These are phyloP conservation scores for Pelosia muscerda DNA, from an alignment of 2,888 invertebrate species.

Conservation along the genomic window DNA sequence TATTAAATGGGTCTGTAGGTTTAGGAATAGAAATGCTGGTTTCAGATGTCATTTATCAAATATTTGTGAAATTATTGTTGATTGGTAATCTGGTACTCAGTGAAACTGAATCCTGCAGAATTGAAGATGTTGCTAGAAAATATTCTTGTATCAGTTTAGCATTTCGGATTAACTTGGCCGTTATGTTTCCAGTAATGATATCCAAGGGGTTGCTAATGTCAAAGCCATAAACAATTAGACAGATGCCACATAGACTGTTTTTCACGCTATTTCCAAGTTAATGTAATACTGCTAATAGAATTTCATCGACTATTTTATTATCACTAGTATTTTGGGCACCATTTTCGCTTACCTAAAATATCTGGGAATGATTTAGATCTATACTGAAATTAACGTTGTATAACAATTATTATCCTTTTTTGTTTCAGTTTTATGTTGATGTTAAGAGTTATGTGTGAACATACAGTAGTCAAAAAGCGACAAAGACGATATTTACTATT, in stretches of 20 bases:
- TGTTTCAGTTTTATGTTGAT: constrained; percentile 42
- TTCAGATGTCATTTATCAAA: neutral
- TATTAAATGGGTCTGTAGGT: neutral
- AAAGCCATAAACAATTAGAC: neutral
- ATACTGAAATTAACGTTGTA: neutral
- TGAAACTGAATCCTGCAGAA: neutral
- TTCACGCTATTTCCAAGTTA: neutral
- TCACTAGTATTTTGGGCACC: neutral
- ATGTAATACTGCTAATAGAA: neutral
- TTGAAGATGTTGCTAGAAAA: neutral
- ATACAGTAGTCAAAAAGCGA: constrained; percentile 57
- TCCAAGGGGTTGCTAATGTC: neutral
- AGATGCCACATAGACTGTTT: neutral
- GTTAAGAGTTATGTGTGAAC: constrained; percentile 47
- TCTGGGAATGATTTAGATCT: neutral
- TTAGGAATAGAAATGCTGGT: neutral
- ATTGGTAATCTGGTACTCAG: neutral
- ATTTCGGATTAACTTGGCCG: neutral
- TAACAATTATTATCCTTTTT: neutral
- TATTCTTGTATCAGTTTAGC: neutral
- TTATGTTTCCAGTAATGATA: neutral
- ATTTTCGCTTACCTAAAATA: neutral
- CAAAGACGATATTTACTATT: constrained; percentile 74
- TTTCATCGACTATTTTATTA: neutral
- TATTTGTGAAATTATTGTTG: neutral